phyloP scores from a whole-genome alignment of 2,888 invertebrate genomes.

The Machimus rusticus region DNA sequence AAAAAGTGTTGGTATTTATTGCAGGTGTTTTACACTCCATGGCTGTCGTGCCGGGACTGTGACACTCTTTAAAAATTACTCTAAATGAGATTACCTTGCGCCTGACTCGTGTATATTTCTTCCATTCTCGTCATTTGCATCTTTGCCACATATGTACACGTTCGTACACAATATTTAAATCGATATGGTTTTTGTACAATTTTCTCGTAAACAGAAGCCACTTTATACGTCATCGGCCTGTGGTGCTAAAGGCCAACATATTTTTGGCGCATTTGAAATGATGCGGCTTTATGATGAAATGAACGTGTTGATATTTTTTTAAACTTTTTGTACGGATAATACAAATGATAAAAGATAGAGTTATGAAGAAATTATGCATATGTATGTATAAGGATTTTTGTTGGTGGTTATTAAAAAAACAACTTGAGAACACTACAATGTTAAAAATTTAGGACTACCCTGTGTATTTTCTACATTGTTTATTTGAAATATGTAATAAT shows the following conservation, averaged over 20 bases:
- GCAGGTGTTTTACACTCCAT: neutral
- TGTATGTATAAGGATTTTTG: too few relatives aligned
- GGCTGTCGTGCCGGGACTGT: neutral
- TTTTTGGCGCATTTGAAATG: neutral
- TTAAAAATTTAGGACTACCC: too few relatives aligned
- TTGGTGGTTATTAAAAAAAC: too few relatives aligned
- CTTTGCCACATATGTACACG: neutral
- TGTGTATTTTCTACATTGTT: too few relatives aligned
- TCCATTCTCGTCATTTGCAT: neutral
- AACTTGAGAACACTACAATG: too few relatives aligned
- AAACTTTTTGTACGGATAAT: too few relatives aligned
- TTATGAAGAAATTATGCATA: too few relatives aligned
- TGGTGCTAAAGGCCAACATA: neutral
- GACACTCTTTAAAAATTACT: neutral
- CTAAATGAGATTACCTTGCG: neutral
- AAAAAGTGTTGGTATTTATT: neutral
- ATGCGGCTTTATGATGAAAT: neutral
- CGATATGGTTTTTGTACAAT: neutral
- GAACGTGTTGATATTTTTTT: neutral
- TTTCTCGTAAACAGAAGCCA: neutral
- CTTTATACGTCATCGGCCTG: neutral
- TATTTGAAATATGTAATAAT: too few relatives aligned
- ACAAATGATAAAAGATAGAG: too few relatives aligned
- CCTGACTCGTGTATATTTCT: neutral
- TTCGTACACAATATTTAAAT: neutral